Percentiles rank a stretch among this genome's conserved stretches.
Evolutionary conservation across 2,888 invertebrate species (phyloP).

Genomic region (Lepidochrysops patricia): DNA sequence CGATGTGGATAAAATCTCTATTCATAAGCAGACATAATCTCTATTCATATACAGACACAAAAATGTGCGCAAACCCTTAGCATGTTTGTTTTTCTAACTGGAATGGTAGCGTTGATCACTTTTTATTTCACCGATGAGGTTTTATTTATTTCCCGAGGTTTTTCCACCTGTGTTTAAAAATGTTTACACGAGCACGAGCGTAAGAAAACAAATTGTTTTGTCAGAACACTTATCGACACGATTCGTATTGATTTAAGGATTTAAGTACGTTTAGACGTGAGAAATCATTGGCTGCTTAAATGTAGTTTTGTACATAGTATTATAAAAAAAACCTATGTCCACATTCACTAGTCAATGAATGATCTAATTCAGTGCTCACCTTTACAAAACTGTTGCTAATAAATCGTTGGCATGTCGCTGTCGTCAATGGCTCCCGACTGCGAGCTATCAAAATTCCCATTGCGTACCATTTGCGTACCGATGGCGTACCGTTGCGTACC

Average conservation of each 20-base stretch:
- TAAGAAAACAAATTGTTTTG: conserved; percentile 23
- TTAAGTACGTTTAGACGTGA: not conserved
- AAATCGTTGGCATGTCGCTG: conserved; percentile 32
- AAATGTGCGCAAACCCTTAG: not conserved
- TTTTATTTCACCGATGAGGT: conserved; percentile 44
- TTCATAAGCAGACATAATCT: not conserved
- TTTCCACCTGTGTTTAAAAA: conserved; percentile 27
- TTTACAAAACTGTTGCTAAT: conserved; percentile 50
- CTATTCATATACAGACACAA: not conserved
- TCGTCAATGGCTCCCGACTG: conserved; percentile 18
- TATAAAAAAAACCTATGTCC: not conserved
- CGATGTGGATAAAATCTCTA: not conserved
- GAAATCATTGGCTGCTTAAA: not conserved
- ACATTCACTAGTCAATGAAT: not conserved
- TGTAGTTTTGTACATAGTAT: not conserved
- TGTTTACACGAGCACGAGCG: conserved; percentile 20
- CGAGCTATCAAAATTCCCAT: conserved; percentile 20
- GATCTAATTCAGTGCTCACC: conserved; percentile 40
- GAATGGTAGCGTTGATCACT: conserved; percentile 46
- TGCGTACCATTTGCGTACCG: conserved; percentile 25
- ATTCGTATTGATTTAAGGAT: conserved; percentile 1
- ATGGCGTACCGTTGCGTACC: conserved; percentile 26
- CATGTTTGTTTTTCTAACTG: conserved; percentile 46
- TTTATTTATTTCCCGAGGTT: conserved; percentile 20
- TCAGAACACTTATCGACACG: conserved; percentile 22